Base-by-base conservation (phyloP, 2,113 vertebrate genomes). In the Nothoprocta pentlandii region DNA sequence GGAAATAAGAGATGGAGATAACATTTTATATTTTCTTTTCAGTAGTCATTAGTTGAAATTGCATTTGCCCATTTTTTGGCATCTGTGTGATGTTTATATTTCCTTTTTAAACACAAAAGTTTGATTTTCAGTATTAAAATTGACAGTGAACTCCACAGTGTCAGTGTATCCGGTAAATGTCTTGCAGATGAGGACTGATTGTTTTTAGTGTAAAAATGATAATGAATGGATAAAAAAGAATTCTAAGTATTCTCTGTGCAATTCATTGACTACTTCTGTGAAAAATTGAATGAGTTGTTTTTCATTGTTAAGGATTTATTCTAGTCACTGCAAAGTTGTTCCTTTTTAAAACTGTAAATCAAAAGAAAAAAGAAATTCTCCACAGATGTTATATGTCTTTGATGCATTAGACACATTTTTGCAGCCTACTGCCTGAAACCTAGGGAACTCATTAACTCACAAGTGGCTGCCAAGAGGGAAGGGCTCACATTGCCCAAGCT, bases 371-470 rank as follows among this genome's bases (percentile, higher is more conserved):
- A 90, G 1, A 95, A 96, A 95, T 68, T 94, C 88, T 90, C 81
- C 91, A 86, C 90, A 94, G 92, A 94, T 95, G 92, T 90, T 94
- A 47, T 76, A 34, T 73, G 66, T 79, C 73, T 95, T 96, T 95
- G 92, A 95, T 96, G 82, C 95, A 92, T 83, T 84, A 89, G 85
- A 75, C 83, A 86, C 93, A 94, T 95, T 95, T 92, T 94, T 94
- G 85, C 79, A 89, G 76, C 59, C 64, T 68, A 75, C 64, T 93
- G 93, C 56, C 80, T 90, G 90, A 95, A 95, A 95, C 87, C 85
- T 58, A 90, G 90, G 80, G 92, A 93, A 75, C 93, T 95, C 92
- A 96, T 95, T 97, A 96, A 93, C 76, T 94, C 90, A 61, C 73
- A 58, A 78, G 66, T 36, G 81, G 69, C 83, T 95, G 82, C 94